These are phyloP conservation scores for Schizothorax lantsangensis DNA, from an alignment of 2,797 vertebrate genomes.

Conservation along the genomic window DNA sequence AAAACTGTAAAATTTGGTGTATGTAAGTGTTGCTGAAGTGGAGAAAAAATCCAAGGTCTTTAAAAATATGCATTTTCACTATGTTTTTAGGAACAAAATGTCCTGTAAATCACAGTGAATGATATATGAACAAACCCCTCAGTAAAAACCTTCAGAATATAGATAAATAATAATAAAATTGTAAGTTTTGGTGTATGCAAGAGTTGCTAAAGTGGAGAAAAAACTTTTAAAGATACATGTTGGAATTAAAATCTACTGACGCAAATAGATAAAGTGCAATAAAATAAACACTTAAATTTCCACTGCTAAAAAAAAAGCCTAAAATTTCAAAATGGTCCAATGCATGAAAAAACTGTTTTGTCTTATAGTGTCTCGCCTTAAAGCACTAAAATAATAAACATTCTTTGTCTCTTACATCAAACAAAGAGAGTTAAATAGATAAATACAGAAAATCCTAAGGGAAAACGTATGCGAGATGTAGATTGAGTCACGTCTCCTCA, in stretches of 20 bases:
- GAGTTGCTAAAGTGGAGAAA: background rate
- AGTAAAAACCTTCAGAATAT: too few species aligned
- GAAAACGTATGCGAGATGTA: background rate
- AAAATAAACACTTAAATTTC: background rate
- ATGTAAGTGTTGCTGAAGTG: too few species aligned
- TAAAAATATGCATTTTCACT: too few species aligned
- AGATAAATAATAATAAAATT: too few species aligned
- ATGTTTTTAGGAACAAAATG: too few species aligned
- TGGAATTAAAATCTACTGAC: background rate
- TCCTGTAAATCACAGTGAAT: too few species aligned
- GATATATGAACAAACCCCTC: too few species aligned
- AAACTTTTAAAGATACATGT: background rate
- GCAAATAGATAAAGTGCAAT: background rate
- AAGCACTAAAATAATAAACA: background rate
- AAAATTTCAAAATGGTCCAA: background rate
- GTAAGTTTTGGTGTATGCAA: background rate
- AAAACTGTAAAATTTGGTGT: too few species aligned
- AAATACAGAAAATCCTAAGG: background rate
- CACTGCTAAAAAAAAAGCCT: background rate
- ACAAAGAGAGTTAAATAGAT: background rate
- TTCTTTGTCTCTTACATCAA: background rate
- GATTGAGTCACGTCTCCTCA: constrained; percentile 1
- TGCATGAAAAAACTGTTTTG: background rate
- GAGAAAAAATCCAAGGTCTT: too few species aligned
- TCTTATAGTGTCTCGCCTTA: background rate